Base-by-base conservation (phyloP, 2,888 invertebrate genomes). In the Octodonta nipae region DNA sequence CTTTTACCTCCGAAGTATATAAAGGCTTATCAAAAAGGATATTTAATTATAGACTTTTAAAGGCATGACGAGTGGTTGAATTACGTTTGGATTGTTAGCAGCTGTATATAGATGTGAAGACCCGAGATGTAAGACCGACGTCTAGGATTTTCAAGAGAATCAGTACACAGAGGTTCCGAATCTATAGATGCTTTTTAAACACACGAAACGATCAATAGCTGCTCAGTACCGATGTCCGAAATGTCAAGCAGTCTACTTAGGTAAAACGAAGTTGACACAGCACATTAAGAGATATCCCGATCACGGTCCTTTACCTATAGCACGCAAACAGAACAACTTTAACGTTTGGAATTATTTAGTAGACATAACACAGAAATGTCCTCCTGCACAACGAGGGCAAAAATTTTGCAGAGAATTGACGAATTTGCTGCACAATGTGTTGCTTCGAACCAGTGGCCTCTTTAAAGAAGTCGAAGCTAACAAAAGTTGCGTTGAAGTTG, bases 211-310 rank as follows among this genome's bases (percentile, higher is more conserved):
- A n/a, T n/a, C n/a, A n/a, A n/a, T 68, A 38, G 60, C 67, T 1
- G 56, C 67, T 26, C 64, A 66, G 28, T 72, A 68, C 47, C 61
- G 67, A 17, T 78, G 77, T 52, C 68, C 70, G 2, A 69, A 68
- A n/a, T 78, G 78, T 55, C 64, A 67, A 32, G 76, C 75, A 51
- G 68, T 71, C 10, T 78, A 76, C 52, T 57, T 76, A 31, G 76
- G 75, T 4, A 62, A 66, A 43, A 67, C 63, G 15, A 67, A 71
- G 31, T 68, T 78, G 60, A 63, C 68, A 12, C 58, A 70, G 34
- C 78, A 78, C 54, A 70, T 74, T 40, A 63, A 70, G 42, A 64
- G 72, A 44, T 64, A 71, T 54, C 76, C 76, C 2, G 66, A 66
- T 35, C 78, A 78, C 50, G 71, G 73, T 4, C 55, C 57, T 5